Base-by-base conservation (phyloP, 2,888 invertebrate genomes). In the Drosophila pegasa region DNA sequence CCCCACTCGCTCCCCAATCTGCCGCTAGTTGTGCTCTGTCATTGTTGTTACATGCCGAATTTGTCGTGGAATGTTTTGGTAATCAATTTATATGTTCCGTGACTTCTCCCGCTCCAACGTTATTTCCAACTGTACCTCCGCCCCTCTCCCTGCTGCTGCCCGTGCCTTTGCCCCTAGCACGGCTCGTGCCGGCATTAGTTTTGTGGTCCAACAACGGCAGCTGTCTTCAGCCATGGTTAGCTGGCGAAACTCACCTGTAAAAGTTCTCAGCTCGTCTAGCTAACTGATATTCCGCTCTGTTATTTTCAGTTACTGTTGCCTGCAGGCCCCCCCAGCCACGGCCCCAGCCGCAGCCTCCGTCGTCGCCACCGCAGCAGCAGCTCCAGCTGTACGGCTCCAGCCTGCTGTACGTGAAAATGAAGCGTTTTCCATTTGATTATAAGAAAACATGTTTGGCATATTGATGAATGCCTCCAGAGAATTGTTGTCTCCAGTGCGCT, bases 401-500 rank as follows among this genome's bases (percentile, higher is more conserved):
- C 37, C 70, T 71, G 78, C 66, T 65, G 89, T 89, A 88, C 86
- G 85, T 86, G 85, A 77, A 88, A 88, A 86, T 88, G 88, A 88
- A 88, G 84, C 79, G 86, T 88, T 85, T 87, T 88, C 81, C 80
- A 81, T 83, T 82, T 88, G 87, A 86, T 88, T 88, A 86, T 86
- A 86, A 86, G 77, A 87, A 88, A 87, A 88, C 88, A 86, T 86
- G 85, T 80, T 88, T 79, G 87, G 85, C 88, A 86, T 86, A 86
- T 86, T 86, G 85, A 86, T 86, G 85, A 86, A 86, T 83, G 85
- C 87, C 87, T 87, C 84, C 60, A 73, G 85, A 88, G 88, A 58
- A 75, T 87, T 85, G 76, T 68, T 68, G 71, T 67, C 50, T 64
- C 60, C 56, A 38, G 41, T 31, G 37, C 14, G 20, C 38, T 45